These are phyloP conservation scores for Prionace glauca DNA, from an alignment of 2,797 vertebrate species.

Conservation along the genomic window DNA sequence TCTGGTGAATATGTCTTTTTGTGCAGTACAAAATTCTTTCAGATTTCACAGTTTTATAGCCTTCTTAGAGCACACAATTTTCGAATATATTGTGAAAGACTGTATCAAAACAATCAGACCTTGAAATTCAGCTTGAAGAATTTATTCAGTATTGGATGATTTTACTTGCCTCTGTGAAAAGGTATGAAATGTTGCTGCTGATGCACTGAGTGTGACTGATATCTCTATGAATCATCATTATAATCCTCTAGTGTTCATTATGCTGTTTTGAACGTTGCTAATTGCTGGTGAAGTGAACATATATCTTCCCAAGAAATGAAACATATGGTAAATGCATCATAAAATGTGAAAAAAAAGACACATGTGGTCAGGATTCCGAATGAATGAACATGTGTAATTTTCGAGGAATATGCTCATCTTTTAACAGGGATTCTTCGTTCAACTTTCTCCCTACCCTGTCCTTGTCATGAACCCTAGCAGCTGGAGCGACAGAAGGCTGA, in stretches of 20 bases:
- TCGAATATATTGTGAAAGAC: neutral
- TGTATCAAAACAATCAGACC: neutral
- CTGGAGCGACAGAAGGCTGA: neutral
- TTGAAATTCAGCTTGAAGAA: neutral
- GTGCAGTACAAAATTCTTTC: neutral
- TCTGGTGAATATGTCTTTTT: too few relatives aligned
- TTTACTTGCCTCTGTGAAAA: neutral
- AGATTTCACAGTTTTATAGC: neutral
- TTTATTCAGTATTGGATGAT: neutral
- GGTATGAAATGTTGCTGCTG: neutral
- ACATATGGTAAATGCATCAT: neutral
- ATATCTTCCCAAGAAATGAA: neutral
- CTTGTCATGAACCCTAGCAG: neutral
- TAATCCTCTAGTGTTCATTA: neutral
- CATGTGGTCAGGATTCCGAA: neutral
- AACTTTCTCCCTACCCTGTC: neutral
- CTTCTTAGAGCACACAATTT: neutral
- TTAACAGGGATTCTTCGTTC: neutral
- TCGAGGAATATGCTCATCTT: neutral
- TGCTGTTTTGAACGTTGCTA: neutral
- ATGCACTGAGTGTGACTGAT: neutral
- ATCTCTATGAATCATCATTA: neutral
- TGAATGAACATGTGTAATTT: neutral
- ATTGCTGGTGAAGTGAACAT: slow-evolving; percentile 12
- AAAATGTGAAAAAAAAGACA: neutral